Percentiles rank a stretch among this genome's conserved stretches.
Evolutionary conservation across 2,113 vertebrate species (phyloP).

Genomic region (Rhadina sibilatrix): DNA sequence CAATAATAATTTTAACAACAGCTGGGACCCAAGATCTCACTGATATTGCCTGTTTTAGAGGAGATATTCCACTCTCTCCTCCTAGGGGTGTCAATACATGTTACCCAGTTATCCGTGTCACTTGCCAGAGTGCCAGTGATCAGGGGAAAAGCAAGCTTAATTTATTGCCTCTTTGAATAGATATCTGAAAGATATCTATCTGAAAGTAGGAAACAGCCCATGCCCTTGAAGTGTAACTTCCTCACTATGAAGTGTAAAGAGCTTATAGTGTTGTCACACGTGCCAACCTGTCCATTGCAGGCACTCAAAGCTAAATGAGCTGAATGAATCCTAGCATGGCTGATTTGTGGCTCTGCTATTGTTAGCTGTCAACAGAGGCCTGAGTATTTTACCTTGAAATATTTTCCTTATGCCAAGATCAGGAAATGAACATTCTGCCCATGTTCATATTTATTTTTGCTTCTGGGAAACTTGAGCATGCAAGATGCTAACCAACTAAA

Average conservation of each 20-base stretch:
- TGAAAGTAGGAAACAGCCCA: neutral
- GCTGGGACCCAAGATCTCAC: neutral
- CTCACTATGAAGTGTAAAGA: neutral
- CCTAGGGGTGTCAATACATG: neutral
- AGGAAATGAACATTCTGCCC: neutral
- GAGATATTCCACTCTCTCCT: neutral
- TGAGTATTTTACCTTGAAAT: neutral
- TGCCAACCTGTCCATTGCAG: fast-evolving
- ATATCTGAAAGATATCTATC: neutral
- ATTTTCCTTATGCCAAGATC: neutral
- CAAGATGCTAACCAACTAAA: neutral
- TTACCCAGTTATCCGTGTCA: neutral
- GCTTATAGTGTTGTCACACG: fast-evolving
- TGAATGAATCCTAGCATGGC: neutral
- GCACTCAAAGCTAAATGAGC: neutral
- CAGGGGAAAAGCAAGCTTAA: neutral
- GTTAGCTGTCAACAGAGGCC: neutral
- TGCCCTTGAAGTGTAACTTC: neutral
- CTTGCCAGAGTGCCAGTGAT: neutral
- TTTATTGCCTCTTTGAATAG: neutral
- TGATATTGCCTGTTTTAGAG: neutral
- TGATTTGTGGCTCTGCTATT: neutral
- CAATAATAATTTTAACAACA: neutral
- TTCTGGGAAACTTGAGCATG: neutral
- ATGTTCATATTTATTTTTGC: neutral